phyloP scores from a whole-genome alignment of 1,140 invertebrate genomes.

The Apis mellifera region DNA sequence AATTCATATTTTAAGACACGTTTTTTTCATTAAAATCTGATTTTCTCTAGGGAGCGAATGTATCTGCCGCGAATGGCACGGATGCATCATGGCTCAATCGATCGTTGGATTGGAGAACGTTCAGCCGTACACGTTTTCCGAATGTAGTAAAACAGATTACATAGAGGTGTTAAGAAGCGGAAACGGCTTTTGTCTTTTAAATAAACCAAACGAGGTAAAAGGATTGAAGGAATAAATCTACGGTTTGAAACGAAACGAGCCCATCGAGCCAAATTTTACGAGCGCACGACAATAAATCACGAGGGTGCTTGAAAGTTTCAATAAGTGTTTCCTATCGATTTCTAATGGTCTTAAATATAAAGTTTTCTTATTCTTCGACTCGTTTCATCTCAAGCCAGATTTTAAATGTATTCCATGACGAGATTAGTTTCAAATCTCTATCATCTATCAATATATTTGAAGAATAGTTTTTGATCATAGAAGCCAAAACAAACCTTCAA shows the following conservation, averaged over 20 bases:
- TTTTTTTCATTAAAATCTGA: background rate
- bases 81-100: constrained; percentile 96
- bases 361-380: background rate
- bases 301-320: background rate
- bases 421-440: no score
- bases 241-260: background rate
- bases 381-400: background rate
- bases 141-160: constrained; percentile 93
- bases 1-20: no score
- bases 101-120: constrained; percentile 95
- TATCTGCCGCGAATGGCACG: constrained; percentile 95
- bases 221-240: background rate
- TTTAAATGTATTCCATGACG: no score
- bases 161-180: constrained; percentile 89
- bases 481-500: no score
- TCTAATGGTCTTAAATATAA: background rate
- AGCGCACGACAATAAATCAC: background rate
- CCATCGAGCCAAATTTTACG: background rate
- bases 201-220: constrained; percentile 94
- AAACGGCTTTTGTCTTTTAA: constrained; percentile 92
- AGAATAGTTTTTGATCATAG: no score
- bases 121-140: constrained; percentile 96
- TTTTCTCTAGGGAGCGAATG: constrained; percentile 85
- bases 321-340: background rate
- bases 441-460: no score